Base-by-base conservation (phyloP, 2,797 vertebrate genomes). In the Crenuchus spilurus region DNA sequence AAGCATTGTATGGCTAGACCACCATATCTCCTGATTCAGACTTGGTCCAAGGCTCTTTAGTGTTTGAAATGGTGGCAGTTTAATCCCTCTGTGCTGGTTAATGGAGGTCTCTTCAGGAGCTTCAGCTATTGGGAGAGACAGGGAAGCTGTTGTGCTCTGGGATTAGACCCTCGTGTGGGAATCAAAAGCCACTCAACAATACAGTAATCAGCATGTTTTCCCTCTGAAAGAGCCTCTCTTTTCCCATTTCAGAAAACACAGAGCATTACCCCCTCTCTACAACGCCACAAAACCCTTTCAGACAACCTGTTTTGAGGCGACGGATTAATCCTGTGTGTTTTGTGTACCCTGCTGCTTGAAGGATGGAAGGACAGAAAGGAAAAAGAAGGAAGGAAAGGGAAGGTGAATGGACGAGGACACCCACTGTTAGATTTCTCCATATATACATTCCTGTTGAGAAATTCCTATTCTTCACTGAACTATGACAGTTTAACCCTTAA, bases 181-280 rank as follows among this genome's bases (percentile, higher is more conserved):
- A 94, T 92, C 91, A 93, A 94, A 95, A 92, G 93, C 88, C 87
- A 87, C 92, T 92, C 90, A 86, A 95, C 94, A 95, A 95, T 93
- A 94, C 91, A 90, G 93, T 92, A 93, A 94, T 93, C 94, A 90
- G 93, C 92, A 84, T 94, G 94, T 94, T 96, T 95, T 94, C 90
- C 84, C 90, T 90, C 69, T 88, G 93, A 93, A 92, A 90, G 93
- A 92, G 84, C 87, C 86, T 80, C 78, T 60, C 49, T 83, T 89
- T 83, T 89, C 89, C 84, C 89, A 88, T 87, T 91, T 93, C 88
- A 91, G 91, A 92, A 93, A 92, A 92, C 91, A 93, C 86, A 84
- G 72, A 86, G 85, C 87, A 85, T 90, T 89, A 86, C 84, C 85
- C 88, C 86, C 84, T 84, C 84, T 92, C 90, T 87, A 57, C 80